Base-by-base conservation (phyloP, 2,797 vertebrate species). In the Xenops minutus region DNA sequence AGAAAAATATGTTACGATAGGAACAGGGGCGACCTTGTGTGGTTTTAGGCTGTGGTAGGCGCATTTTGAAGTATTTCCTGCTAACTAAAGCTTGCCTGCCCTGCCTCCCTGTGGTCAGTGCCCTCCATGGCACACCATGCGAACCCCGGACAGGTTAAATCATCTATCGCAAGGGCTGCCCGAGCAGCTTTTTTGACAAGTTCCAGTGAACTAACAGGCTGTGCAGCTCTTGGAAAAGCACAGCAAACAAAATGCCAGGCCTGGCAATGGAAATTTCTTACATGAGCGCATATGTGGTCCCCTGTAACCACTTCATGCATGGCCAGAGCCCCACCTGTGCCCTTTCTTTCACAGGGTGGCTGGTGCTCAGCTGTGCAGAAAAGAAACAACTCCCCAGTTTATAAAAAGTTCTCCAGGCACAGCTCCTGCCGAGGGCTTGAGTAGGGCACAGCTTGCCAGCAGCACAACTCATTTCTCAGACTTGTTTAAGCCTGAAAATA, bases 51-150 rank as follows among this genome's bases (percentile, higher is more conserved):
- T 11, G 48, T 3, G 10, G 0, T 3, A 22, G 78, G 22, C 4
- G 12, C n/a, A 4, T 26, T 56, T 9, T 14, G 46, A 3, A n/a
- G 15, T 1, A 3, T 6, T 18, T 46, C 17, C 39, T 1, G 17
- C 2, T 71, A 48, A 3, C 34, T 15, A 32, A 75, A 1, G 71
- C 6, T n/a, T 73, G 82, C 37, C 79, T 88, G 90, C 64, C n/a
- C 92, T 94, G 96, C 95, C 95, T 77, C 95, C 92, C 76, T 43
- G 95, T 61, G 95, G 93, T 49, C 10, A 10, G 22, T 44, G 75
- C 48, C 30, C 55, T 46, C 67, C 68, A 43, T 4, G 37, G 43
- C 79, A 55, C 4, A 14, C 0, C 67, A 1, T 14, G 48, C 48
- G 1, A 48, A 4, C 7, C n/a, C 36, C 46, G 13, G 43, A 22